phyloP scores from a whole-genome alignment of 1,140 invertebrate genomes.

The Archegozetes longisetosus region DNA sequence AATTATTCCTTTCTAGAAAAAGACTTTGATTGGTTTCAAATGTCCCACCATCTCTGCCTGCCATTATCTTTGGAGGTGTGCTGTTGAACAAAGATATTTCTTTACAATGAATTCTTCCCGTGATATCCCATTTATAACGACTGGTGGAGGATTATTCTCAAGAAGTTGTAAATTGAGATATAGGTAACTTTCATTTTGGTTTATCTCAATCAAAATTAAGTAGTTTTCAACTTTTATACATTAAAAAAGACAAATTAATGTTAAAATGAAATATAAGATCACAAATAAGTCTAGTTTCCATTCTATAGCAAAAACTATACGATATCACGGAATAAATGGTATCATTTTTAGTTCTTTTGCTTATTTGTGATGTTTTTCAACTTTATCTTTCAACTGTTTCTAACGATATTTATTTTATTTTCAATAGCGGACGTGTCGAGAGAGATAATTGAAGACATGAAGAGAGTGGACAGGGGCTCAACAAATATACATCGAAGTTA shows the following conservation, averaged over 20 bases:
- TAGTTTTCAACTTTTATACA: too few relatives aligned
- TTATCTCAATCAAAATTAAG: too few relatives aligned
- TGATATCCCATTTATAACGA: conserved; percentile 66
- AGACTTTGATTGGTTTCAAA: conserved; percentile 88
- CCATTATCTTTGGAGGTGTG: conserved; percentile 85
- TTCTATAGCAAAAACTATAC: neutral
- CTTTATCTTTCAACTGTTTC: neutral
- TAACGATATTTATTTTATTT: neutral
- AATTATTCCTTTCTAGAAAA: conserved; percentile 49
- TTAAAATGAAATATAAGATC: too few relatives aligned
- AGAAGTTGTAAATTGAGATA: conserved; percentile 79
- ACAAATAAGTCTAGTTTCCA: neutral
- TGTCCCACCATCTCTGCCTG: conserved; percentile 75
- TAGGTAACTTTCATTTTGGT: conserved; percentile 25
- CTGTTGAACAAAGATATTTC: conserved; percentile 90
- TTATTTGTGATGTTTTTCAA: neutral
- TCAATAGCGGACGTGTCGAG: conserved; percentile 68
- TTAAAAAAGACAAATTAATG: conserved; percentile 12
- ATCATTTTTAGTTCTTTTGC: neutral
- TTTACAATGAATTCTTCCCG: conserved; percentile 77
- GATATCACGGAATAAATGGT: neutral
- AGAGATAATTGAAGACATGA: conserved; percentile 57
- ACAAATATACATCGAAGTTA: conserved; percentile 12
- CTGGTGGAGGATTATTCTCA: conserved; percentile 82
- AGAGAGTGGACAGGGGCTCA: conserved; percentile 15